Conservation (phyloP, 2,113 vertebrate species). For the Elanoides forficatus region DNA sequence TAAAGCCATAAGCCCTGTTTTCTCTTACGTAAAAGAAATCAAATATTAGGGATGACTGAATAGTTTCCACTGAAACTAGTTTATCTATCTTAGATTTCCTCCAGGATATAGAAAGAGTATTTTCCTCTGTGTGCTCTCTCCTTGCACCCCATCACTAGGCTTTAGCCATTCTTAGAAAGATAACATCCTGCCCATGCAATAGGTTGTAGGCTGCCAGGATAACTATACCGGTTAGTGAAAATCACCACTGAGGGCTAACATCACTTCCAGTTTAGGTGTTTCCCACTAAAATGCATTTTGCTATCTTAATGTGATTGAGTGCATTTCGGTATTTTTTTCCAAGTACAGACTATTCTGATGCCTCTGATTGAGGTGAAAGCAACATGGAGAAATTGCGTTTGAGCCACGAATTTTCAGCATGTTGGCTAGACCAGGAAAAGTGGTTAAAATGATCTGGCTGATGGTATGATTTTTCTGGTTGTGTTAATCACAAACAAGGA, state of each 20-base stretch:
- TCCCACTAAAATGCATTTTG: not conserved
- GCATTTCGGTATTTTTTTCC: accelerated
- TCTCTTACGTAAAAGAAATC: not conserved
- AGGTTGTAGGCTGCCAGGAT: not conserved
- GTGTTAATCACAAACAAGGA: not conserved
- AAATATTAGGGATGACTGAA: not conserved
- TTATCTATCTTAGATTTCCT: not conserved
- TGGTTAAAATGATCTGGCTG: not conserved
- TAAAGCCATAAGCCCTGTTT: not conserved
- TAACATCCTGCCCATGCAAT: not conserved
- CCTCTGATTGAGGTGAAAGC: not conserved
- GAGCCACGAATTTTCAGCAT: not conserved
- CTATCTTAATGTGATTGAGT: not conserved
- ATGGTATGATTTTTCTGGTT: not conserved
- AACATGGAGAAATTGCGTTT: not conserved
- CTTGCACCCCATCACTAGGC: not conserved
- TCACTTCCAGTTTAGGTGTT: not conserved
- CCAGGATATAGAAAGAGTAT: not conserved
- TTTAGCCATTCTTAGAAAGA: not conserved
- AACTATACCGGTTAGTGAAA: not conserved
- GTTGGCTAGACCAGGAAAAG: not conserved
- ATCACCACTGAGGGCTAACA: not conserved
- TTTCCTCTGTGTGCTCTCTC: not conserved
- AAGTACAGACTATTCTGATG: not conserved
- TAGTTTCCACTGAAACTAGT: not conserved